These are phyloP conservation scores for Trissolcus brochymenae DNA, from an alignment of 2,888 invertebrate genomes.

Conservation along the genomic window DNA sequence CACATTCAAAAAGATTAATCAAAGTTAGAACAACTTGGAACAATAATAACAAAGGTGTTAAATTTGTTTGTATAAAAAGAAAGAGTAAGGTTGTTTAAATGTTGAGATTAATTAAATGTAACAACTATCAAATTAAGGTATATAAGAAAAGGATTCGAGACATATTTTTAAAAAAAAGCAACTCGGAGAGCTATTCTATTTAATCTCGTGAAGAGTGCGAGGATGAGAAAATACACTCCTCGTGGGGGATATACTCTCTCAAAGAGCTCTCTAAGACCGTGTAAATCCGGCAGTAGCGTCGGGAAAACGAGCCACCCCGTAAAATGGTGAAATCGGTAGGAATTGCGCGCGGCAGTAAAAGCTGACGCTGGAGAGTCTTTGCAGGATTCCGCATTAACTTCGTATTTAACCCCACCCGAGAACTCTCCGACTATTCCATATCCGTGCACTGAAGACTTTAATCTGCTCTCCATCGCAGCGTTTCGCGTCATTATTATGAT, in stretches of 20 bases:
- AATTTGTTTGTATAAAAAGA: no score
- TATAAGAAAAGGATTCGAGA: constrained; percentile 24
- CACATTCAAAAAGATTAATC: neutral
- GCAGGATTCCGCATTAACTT: constrained; percentile 51
- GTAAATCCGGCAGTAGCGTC: constrained; percentile 57
- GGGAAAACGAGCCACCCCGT: constrained; percentile 54
- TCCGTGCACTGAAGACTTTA: constrained; percentile 54
- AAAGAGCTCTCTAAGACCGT: constrained; percentile 58
- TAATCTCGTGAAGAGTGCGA: constrained; percentile 62
- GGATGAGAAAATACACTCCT: constrained; percentile 53
- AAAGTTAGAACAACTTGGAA: neutral
- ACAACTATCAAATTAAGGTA: constrained; percentile 25
- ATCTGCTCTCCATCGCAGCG: constrained; percentile 49
- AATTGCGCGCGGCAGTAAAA: constrained; percentile 59
- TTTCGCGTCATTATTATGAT: constrained; percentile 53
- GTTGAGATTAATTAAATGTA: neutral
- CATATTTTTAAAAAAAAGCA: constrained; percentile 33
- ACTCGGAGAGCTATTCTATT: constrained; percentile 64
- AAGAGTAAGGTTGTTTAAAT: neutral
- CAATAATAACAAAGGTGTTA: no score
- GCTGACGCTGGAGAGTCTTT: constrained; percentile 60
- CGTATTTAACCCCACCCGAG: constrained; percentile 53
- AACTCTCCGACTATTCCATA: constrained; percentile 42
- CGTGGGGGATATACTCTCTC: constrained; percentile 52
- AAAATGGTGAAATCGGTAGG: constrained; percentile 55